Percentiles rank a stretch among this genome's conserved stretches.
These are phyloP conservation scores for Carduelis carduelis DNA, from an alignment of 2,797 vertebrate genomes.

Conservation along the genomic window DNA sequence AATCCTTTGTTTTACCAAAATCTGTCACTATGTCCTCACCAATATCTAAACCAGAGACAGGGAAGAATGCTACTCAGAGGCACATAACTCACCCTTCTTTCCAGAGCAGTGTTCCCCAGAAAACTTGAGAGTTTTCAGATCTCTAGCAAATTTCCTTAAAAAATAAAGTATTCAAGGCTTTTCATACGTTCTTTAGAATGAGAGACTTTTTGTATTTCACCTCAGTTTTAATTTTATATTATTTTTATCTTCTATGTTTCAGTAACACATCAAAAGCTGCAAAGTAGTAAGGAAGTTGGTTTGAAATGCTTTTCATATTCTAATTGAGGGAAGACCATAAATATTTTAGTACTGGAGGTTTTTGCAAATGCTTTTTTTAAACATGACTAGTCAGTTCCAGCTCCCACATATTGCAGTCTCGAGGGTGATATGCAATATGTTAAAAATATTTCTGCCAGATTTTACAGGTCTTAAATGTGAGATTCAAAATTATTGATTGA, in stretches of 20 bases:
- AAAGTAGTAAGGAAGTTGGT: neutral
- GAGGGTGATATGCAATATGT: neutral
- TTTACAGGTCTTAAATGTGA: slow-evolving; percentile 1
- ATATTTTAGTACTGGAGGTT: slow-evolving; percentile 47
- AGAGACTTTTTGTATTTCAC: neutral
- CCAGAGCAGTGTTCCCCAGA: neutral
- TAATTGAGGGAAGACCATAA: slow-evolving; percentile 20
- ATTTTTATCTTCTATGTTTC: neutral
- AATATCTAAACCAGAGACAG: neutral
- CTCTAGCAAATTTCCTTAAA: neutral
- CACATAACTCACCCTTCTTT: neutral
- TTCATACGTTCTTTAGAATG: neutral
- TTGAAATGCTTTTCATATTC: neutral
- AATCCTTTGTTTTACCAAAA: neutral
- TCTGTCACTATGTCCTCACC: neutral
- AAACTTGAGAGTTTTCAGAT: neutral
- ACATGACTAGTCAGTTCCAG: neutral
- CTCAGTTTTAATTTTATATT: neutral
- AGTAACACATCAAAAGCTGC: neutral
- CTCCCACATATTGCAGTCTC: slow-evolving; percentile 26
- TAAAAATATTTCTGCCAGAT: neutral
- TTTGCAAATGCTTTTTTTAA: slow-evolving; percentile 30
- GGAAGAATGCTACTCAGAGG: neutral
- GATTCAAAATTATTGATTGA: neutral
- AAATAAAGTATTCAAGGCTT: neutral